A percentile compares a stretch with the other conserved stretches of the same genome.
phyloP scores from a whole-genome alignment of 2,888 invertebrate genomes.

The Hesperia comma region DNA sequence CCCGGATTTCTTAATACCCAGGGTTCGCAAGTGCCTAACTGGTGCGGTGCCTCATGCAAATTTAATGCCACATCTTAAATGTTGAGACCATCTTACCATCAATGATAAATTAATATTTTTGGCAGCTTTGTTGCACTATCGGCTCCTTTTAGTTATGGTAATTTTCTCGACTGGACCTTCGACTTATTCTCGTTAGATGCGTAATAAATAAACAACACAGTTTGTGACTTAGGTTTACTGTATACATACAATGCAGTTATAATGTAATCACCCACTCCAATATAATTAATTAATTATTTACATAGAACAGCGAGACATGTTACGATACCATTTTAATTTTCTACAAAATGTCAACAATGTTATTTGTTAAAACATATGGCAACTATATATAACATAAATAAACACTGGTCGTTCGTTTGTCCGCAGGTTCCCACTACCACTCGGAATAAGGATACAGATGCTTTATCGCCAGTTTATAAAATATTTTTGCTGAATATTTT shows the following conservation, averaged over 20 bases:
- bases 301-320: not conserved
- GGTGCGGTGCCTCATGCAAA: too few relatives aligned
- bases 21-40: too few relatives aligned
- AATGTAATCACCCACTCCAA: constrained; percentile 5
- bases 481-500: constrained; percentile 82
- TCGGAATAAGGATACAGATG: constrained; percentile 69
- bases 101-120: too few relatives aligned
- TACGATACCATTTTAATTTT: not conserved
- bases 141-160: too few relatives aligned
- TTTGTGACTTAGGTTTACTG: constrained; percentile 6
- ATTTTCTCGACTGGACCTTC: not conserved
- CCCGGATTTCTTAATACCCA: too few relatives aligned
- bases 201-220: constrained; percentile 4
- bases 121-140: too few relatives aligned
- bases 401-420: constrained; percentile 48
- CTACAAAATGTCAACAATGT: not conserved
- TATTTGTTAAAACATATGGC: too few relatives aligned
- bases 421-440: constrained; percentile 58
- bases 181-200: not conserved
- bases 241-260: constrained; percentile 9
- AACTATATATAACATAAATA: not conserved
- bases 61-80: too few relatives aligned
- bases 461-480: constrained; percentile 81
- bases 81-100: too few relatives aligned
- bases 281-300: not conserved